Evolutionary conservation across 1,140 invertebrate species (phyloP), one percentile per base, ranked within the genome.

Genomic region (Hycleus cichorii): DNA sequence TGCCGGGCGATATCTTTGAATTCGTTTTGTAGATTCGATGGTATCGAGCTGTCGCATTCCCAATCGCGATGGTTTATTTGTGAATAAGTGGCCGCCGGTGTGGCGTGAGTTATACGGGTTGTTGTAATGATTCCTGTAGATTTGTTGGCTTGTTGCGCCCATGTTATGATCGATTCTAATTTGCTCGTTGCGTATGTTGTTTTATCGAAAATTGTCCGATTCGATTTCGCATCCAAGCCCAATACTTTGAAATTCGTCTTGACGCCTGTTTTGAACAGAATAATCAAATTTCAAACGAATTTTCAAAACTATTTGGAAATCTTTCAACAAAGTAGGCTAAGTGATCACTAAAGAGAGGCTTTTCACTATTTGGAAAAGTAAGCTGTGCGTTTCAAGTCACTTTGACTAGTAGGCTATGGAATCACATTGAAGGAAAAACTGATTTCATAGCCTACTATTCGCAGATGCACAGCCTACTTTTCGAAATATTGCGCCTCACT

Each of bases 31-130:
- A 77, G 72, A 11, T 63, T 65, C 26, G 63, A 24, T 0, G 82
- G 81, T 68, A 86, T 79, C 48, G 65, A 75, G 0, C 69, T 75
- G 66, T 87, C 87, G 59, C 83, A 82, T 66, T 95, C 91, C 91
- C 90, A 94, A 38, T 81, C 77, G 6, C 91, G 76, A 61, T 88
- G 77, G 0, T 90, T 74, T 3, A 80, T 80, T 69, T 91, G 86
- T 1, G 92, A 89, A 70, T 95, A 97, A 0, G 90, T 69, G 0
- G 89, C 89, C 0, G 86, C 85, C 0, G 93, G 94, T 0, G 93
- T 95, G 0, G 93, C 94, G 72, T 97, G 92, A 0, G 93, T 96
- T 0, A 97, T 85, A 53, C 91, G 80, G 38, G 92, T 92, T 0
- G 89, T 96, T 1, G 93, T 95, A 2, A 96, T 90, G 47, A 97